Percentiles rank a stretch among this genome's conserved stretches.
phyloP scores from a whole-genome alignment of 2,113 vertebrate genomes.

The Vulpes ferrilata region DNA sequence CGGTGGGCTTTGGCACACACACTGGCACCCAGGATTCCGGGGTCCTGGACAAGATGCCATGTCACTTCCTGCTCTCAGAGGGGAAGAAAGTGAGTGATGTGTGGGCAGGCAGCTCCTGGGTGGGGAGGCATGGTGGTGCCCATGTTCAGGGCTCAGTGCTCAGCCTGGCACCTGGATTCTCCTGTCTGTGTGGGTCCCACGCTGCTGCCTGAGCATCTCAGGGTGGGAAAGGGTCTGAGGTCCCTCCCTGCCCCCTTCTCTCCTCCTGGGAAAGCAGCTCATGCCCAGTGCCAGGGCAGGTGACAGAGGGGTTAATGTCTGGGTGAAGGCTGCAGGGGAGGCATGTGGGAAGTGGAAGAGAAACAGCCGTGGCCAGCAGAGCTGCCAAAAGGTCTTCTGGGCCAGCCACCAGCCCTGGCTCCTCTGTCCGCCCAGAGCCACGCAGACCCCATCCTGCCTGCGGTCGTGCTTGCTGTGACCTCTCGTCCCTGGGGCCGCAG shows the following conservation, averaged over 20 bases:
- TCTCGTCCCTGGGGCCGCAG: neutral
- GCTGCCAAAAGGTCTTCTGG: constrained; percentile 24
- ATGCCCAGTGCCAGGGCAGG: neutral
- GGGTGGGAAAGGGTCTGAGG: neutral
- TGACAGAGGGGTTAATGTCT: neutral
- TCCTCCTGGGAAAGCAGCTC: neutral
- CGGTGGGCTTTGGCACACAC: constrained; percentile 37
- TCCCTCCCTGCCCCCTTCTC: neutral
- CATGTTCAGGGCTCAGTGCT: rapidly evolving
- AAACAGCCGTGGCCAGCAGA: constrained; percentile 47
- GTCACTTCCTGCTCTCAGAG: neutral
- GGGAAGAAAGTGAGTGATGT: neutral
- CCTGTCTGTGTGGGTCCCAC: neutral
- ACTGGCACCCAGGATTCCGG: neutral
- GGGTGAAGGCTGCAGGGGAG: neutral
- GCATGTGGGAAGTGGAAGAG: neutral
- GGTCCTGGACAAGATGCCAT: neutral
- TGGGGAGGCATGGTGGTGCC: neutral
- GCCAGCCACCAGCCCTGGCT: neutral
- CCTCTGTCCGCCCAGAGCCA: neutral
- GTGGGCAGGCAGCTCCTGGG: neutral
- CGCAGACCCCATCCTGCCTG: neutral
- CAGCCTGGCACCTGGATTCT: neutral
- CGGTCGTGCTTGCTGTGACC: neutral
- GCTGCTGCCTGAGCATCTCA: neutral